Percentiles rank a stretch among this genome's conserved stretches.
phyloP scores from a whole-genome alignment of 2,113 vertebrate genomes.

The Peromyscus polionotus region DNA sequence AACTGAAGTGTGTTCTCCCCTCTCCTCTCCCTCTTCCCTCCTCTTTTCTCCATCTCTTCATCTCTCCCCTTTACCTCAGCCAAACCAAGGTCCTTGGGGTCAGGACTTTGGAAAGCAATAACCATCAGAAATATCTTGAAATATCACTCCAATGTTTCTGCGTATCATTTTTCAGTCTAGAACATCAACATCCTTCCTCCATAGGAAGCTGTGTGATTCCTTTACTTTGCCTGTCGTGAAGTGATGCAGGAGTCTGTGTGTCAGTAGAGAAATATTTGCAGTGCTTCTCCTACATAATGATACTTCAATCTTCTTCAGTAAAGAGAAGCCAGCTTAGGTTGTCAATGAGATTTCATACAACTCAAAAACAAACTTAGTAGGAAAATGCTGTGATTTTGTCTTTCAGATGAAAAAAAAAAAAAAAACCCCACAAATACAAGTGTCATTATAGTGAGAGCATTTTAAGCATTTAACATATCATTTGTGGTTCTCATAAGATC shows the following conservation, averaged over 20 bases:
- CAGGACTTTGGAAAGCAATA: constrained; percentile 16
- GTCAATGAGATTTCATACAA: constrained; percentile 58
- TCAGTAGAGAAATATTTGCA: constrained; percentile 55
- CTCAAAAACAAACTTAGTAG: constrained; percentile 51
- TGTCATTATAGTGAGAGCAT: neutral
- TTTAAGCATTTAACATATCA: constrained; percentile 11
- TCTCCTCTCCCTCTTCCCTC: neutral
- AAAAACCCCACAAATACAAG: neutral
- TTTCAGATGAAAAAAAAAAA: neutral
- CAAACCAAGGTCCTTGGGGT: neutral
- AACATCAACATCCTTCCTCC: neutral
- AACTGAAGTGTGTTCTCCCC: neutral
- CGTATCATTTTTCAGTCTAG: neutral
- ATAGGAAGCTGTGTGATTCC: constrained; percentile 28
- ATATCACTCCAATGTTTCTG: constrained; percentile 19
- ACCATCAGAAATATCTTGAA: constrained; percentile 20
- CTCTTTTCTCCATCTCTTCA: no score
- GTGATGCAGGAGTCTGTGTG: neutral
- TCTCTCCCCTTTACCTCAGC: neutral
- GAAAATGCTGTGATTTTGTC: constrained; percentile 7
- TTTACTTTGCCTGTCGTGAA: constrained; percentile 47
- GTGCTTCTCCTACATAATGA: neutral
- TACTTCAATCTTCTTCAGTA: constrained; percentile 30
- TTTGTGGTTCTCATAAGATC: constrained; percentile 48
- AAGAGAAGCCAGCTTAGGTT: constrained; percentile 35